Base-by-base conservation (phyloP, 2,888 invertebrate species). In the Scaptomyza polygonia region DNA sequence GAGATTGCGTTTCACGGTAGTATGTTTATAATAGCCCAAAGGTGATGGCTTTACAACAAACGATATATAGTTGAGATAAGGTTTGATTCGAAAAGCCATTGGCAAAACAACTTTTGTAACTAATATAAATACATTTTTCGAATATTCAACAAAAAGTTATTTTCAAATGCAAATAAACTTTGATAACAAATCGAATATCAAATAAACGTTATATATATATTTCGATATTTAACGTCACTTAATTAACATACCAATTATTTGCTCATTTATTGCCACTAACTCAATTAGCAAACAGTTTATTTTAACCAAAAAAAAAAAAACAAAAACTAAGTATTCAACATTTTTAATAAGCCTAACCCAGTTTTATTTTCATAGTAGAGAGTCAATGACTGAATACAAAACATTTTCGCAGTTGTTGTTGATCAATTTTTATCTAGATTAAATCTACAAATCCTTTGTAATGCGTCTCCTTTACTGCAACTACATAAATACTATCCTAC, bases 391-490 rank as follows among this genome's bases (percentile, higher is more conserved):
- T 14, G 9, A 16, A 25, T 14, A 8, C 9, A 14, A 16, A 52
- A n/a, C 18, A 32, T 67, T 57, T 48, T 39, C 16, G n/a, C 5
- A 30, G 8, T 36, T 3, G n/a, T 14, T 14, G 36, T 14, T 5
- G 36, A n/a, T 14, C 7, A 5, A 39, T 53, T 43, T 53, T 74
- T 64, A 64, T 56, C 52, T 32, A 25, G 71, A 59, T 70, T 34
- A 44, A 44, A 69, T 55, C 5, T 53, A 59, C 71, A 70, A 75
- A 64, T 48, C 48, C 53, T 45, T 64, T 72, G 71, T 72, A 64
- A 64, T 45, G 18, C 12, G 52, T 9, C 4, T 16, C 16, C 16
- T 16, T 9, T 9, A 55, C 71, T 71, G 58, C 71, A 72, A 47
- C 47, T 25, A 11, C 27, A 34, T 16, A 39, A 39, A 39, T 39